Percentiles rank a stretch among this genome's conserved stretches.
These are phyloP conservation scores for Pogonomyrmex californicus DNA, from an alignment of 1,140 invertebrate species.

Conservation along the genomic window DNA sequence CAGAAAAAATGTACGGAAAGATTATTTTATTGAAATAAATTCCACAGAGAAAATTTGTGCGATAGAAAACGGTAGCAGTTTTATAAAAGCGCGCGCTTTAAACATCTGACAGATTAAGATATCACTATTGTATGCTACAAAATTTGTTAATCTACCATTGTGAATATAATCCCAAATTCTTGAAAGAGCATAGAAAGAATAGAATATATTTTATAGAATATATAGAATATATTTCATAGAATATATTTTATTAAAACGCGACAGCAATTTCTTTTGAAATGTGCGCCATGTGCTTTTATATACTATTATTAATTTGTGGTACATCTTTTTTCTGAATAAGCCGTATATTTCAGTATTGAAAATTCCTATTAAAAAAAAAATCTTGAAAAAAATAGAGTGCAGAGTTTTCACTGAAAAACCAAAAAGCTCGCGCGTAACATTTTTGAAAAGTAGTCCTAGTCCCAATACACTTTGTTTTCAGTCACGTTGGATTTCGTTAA, in stretches of 20 bases:
- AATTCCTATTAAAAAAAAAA: slow-evolving; percentile 16
- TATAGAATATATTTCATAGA: too few relatives aligned
- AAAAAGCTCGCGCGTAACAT: neutral
- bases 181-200: neutral
- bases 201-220: slow-evolving; percentile 20
- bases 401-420: slow-evolving; percentile 8
- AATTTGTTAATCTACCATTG: neutral
- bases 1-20: neutral
- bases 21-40: slow-evolving; percentile 43
- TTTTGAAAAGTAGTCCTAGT: slow-evolving; percentile 19
- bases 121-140: neutral
- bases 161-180: neutral
- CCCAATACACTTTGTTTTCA: slow-evolving; percentile 9
- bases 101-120: slow-evolving; percentile 11
- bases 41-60: neutral
- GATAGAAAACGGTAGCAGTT: neutral
- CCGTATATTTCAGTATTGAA: slow-evolving; percentile 28
- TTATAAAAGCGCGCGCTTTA: slow-evolving; percentile 12
- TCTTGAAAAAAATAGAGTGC: slow-evolving; percentile 33
- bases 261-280: neutral
- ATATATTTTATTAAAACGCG: neutral
- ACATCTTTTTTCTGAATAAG: neutral
- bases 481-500: slow-evolving; percentile 38
- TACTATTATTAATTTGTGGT: neutral
- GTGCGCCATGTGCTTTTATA: neutral